These are phyloP conservation scores for Drosophila tanythrix DNA, from an alignment of 2,888 invertebrate species.

Conservation along the genomic window DNA sequence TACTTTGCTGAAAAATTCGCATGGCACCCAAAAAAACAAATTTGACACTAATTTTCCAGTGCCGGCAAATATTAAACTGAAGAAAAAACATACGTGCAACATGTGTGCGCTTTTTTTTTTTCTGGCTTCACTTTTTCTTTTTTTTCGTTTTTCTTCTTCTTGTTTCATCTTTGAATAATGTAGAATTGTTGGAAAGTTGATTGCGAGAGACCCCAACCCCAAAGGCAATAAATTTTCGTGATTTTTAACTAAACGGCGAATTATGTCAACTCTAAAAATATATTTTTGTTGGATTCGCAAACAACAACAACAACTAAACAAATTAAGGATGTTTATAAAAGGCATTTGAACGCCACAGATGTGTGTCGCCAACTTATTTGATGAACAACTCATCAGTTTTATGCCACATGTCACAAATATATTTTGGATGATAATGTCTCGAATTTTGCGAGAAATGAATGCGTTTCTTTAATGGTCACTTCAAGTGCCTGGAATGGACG, in stretches of 20 bases:
- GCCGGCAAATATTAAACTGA: constrained; percentile 39
- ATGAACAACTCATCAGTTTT: neutral
- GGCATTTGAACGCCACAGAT: constrained; percentile 31
- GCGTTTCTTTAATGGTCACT: constrained; percentile 34
- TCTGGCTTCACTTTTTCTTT: constrained; percentile 9
- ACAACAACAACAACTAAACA: constrained; percentile 26
- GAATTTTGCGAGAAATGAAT: constrained; percentile 1
- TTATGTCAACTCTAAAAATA: constrained; percentile 80
- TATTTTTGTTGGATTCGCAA: constrained; percentile 20
- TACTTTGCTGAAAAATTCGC: constrained; percentile 19
- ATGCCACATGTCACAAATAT: neutral
- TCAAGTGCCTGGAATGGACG: constrained; percentile 27
- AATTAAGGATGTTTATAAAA: constrained; percentile 67
- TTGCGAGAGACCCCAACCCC: constrained; percentile 36
- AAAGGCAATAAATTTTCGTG: constrained; percentile 67
- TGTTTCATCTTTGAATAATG: constrained; percentile 45
- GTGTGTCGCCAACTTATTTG: constrained; percentile 35
- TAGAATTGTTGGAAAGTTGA: constrained; percentile 26
- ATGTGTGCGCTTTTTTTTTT: constrained; percentile 58
- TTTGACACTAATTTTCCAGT: constrained; percentile 69
- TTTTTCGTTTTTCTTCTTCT: constrained; percentile 20
- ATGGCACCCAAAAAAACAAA: constrained; percentile 32
- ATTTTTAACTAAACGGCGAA: constrained; percentile 55
- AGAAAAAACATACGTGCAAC: constrained; percentile 71
- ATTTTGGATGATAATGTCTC: neutral